Conservation (phyloP, 1,140 invertebrate species). For the Drosophila navojoa region DNA sequence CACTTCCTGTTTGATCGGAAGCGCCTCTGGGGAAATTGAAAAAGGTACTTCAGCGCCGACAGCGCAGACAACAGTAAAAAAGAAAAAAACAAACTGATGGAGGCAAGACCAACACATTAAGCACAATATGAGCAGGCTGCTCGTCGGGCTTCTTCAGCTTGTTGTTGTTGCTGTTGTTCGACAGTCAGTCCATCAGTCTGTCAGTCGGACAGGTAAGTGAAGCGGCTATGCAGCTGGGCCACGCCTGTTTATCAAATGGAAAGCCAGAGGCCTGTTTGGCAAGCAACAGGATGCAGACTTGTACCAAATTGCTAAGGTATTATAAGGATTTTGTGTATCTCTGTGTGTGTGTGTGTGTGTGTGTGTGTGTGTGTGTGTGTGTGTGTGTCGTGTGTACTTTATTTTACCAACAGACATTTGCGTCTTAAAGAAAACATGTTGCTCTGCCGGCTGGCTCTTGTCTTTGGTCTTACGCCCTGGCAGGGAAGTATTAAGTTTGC, state of each 20-base stretch:
- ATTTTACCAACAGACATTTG: constrained; percentile 52
- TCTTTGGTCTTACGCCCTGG: constrained; percentile 62
- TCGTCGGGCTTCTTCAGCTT: constrained; percentile 13
- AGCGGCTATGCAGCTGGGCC: constrained; percentile 39
- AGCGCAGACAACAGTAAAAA: constrained; percentile 17
- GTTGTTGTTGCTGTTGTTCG: constrained; percentile 31
- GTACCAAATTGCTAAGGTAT: constrained; percentile 58
- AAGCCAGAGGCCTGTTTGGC: constrained; percentile 35
- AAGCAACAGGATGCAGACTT: constrained; percentile 46
- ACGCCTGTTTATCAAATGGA: constrained; percentile 54
- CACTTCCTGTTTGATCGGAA: constrained; percentile 82
- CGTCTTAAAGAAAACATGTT: constrained; percentile 55
- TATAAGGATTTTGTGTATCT: constrained; percentile 42
- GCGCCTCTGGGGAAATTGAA: constrained; percentile 80
- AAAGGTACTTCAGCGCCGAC: constrained; percentile 77
- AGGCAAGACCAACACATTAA: constrained; percentile 50
- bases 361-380: constrained; percentile 19
- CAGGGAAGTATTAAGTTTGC: constrained; percentile 76
- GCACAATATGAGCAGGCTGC: constrained; percentile 57
- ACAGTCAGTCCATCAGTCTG: constrained; percentile 8
- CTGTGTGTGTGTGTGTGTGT: constrained; percentile 11
- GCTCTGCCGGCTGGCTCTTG: constrained; percentile 27
- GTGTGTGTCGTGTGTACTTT: constrained; percentile 56
- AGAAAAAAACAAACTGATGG: constrained; percentile 4
- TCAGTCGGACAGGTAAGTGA: constrained; percentile 10